Base-by-base conservation (phyloP, 2,113 vertebrate genomes). In the Forbesichthys papilliferus region DNA sequence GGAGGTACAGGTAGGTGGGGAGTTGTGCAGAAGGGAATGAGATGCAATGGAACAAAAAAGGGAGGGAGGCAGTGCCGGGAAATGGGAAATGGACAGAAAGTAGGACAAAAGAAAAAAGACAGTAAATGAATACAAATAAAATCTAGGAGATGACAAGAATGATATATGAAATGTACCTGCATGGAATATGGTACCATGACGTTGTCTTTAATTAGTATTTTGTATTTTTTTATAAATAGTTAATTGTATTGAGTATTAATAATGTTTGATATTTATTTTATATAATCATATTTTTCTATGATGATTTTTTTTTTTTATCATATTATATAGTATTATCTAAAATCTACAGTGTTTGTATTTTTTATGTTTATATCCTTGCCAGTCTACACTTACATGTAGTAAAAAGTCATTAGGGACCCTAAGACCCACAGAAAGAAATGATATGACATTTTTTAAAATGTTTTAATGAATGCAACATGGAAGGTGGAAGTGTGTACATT, bases 1-100 rank as follows among this genome's bases (percentile, higher is more conserved):
- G 76, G 78, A 75, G 65, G 74, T n/a, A 68, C 57, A 68, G 77
- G 18, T 61, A 91, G 86, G 90, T 88, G 56, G 95, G 93, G 91
- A 93, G 93, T 0, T 91, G 61, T 77, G 84, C 74, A 82, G 67
- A 81, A 83, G 67, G 77, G 65, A 81, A 86, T 75, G 71, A 73
- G 68, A 76, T 70, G 69, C 13, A 65, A n/a, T 14, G 42, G 64
- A 47, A 34, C 16, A 61, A 62, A 51, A 51, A 46, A 53, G 66
- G 66, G 66, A 49, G 68, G 48, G 66, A 47, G 64, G 33, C 9
- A 61, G 65, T 62, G 27, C 3, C 59, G 65, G 47, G 57, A 20
- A 20, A 63, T 18, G 14, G 14, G 16, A 47, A 20, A 52, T 33
- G 53, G 33, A 63, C 12, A 52, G 59, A 61, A 48, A 20, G 46